phyloP scores from a whole-genome alignment of 2,797 vertebrate genomes.

The Moxostoma hubbsi region DNA sequence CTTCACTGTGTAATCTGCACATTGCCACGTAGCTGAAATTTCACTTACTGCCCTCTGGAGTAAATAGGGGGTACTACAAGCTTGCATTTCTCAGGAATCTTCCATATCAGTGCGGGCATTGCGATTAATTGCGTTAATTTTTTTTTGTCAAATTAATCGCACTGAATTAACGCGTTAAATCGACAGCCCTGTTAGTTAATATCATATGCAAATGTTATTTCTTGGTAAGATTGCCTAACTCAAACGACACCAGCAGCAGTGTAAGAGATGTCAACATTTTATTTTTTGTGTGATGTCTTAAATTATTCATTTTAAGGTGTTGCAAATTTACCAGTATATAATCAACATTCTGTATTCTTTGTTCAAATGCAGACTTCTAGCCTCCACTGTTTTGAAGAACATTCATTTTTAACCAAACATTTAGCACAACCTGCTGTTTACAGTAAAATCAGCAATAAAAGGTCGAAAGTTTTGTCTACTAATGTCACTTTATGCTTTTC shows the following conservation, averaged over 20 bases:
- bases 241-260: neutral
- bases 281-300: too few species aligned
- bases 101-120: too few species aligned
- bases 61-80: too few species aligned
- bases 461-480: neutral
- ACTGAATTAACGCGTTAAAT: too few species aligned
- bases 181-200: neutral
- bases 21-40: too few species aligned
- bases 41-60: too few species aligned
- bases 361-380: neutral
- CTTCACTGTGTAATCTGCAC: too few species aligned
- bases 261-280: too few species aligned
- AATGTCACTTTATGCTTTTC: neutral
- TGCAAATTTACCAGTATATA: neutral
- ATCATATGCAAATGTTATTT: constrained; percentile 64
- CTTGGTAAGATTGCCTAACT: neutral
- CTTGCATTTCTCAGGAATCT: too few species aligned
- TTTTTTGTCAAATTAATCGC: too few species aligned
- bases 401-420: neutral
- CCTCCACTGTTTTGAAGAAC: neutral
- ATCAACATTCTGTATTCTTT: neutral
- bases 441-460: neutral
- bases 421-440: neutral
- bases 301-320: too few species aligned
- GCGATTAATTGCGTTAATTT: too few species aligned